Base-by-base conservation (phyloP, 2,888 invertebrate genomes). In the Gymnosoma rotundatum region DNA sequence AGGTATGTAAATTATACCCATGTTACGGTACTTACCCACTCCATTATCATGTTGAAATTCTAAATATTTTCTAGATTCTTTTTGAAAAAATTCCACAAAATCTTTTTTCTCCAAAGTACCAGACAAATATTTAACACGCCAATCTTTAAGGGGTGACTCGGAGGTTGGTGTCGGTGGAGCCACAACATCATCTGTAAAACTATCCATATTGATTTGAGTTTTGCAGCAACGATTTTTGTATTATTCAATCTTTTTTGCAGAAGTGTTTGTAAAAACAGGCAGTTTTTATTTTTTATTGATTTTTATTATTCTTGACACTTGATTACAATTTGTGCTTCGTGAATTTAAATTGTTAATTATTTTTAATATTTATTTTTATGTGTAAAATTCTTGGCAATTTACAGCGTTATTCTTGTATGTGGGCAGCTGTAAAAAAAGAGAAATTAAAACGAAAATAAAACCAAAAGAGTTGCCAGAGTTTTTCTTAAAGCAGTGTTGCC, bases 51-150 rank as follows among this genome's bases (percentile, higher is more conserved):
- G 89, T 87, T 90, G 90, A 86, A 90, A 90, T 78, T 90, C 90
- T 63, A 92, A 91, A 87, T 90, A 92, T 83, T 91, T 91, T 78
- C 91, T 90, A 32, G 92, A 88, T 85, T 90, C 88, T 74, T 88
- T 89, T 85, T 90, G 90, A 87, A 92, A 92, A 85, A 90, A 91
- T 16, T 91, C 91, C 20, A 90, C 89, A 60, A 92, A 89, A 83
- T 92, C 91, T 58, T 87, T 88, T 80, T 89, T 88, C 56, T 88
- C 87, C 74, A 92, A 86, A 73, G 90, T 90, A 61, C 92, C 92
- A 69, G 90, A 87, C 81, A 91, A 91, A 58, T 89, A 89, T 86
- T 91, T 92, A 12, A 92, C 88, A 80, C 92, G 91, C 92, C 92
- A 92, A 87, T 92, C 90, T 88, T 92, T 92, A 16, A 92, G 79